These are phyloP conservation scores for Phytoseiulus persimilis DNA, from an alignment of 2,888 invertebrate genomes.

Conservation along the genomic window DNA sequence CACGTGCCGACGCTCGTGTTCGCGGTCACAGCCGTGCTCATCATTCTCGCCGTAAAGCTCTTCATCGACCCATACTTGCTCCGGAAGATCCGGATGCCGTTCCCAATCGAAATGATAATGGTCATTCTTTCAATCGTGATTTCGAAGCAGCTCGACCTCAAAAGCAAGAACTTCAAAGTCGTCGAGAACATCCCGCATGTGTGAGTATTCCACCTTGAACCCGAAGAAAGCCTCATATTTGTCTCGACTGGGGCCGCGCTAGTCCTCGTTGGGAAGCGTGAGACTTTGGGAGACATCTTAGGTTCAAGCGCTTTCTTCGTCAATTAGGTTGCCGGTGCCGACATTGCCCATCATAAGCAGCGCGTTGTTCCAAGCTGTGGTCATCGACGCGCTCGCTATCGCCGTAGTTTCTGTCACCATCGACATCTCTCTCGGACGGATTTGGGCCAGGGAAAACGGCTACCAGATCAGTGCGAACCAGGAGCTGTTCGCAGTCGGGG, in stretches of 20 bases:
- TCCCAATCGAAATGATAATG: constrained; percentile 64
- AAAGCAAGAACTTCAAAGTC: not conserved
- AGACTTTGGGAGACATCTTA: too few relatives aligned
- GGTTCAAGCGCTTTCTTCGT: not conserved
- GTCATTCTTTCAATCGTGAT: not conserved
- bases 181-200: not conserved
- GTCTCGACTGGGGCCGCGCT: not conserved
- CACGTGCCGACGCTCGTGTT: not conserved
- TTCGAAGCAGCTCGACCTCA: constrained; percentile 10
- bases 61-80: constrained; percentile 45
- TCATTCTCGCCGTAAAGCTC: constrained; percentile 15
- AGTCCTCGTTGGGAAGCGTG: too few relatives aligned
- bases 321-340: not conserved
- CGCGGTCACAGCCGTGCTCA: not conserved
- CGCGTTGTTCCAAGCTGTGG: not conserved
- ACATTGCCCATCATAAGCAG: not conserved
- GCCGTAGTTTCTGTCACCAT: not conserved
- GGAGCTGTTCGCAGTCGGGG: constrained; percentile 49
- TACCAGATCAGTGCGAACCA: constrained; percentile 41
- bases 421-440: not conserved
- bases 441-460: not conserved
- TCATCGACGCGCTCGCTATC: constrained; percentile 10
- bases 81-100: constrained; percentile 49
- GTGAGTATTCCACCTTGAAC: not conserved
- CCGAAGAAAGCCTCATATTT: not conserved